Percentiles rank a stretch among this genome's conserved stretches.
Evolutionary conservation across 1,140 invertebrate genomes (phyloP).

Genomic region (Drosophila lacertosa): DNA sequence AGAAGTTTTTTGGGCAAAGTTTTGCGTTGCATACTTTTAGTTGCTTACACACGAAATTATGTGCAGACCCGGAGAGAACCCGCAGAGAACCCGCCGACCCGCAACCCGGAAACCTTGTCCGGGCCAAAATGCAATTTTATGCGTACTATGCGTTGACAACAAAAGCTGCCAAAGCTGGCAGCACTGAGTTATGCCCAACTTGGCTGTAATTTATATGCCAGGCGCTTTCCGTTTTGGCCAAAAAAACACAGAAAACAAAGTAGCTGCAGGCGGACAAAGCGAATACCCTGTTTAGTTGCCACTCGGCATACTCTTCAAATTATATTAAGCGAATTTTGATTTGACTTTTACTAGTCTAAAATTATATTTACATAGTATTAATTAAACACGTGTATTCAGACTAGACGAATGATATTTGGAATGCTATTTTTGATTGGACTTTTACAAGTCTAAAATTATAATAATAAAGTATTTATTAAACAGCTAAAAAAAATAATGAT

Average conservation of each 20-base stretch:
- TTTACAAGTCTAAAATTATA: too few species aligned
- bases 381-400: too few species aligned
- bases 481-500: too few species aligned
- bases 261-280: background rate
- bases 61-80: slow-evolving; percentile 13
- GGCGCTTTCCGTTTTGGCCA: slow-evolving; percentile 5
- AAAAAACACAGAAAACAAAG: slow-evolving; percentile 8
- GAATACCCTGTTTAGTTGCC: too few species aligned
- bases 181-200: slow-evolving; percentile 75
- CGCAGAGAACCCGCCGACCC: too few species aligned
- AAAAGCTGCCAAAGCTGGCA: slow-evolving; percentile 78
- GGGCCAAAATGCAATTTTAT: slow-evolving; percentile 78
- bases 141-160: slow-evolving; percentile 79
- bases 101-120: background rate
- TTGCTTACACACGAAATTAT: slow-evolving; percentile 68
- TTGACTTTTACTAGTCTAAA: too few species aligned
- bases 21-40: slow-evolving; percentile 58
- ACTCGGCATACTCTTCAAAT: too few species aligned
- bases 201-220: slow-evolving; percentile 76
- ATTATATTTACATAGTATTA: too few species aligned
- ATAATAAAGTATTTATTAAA: too few species aligned
- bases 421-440: too few species aligned
- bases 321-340: too few species aligned
- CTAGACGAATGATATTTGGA: too few species aligned
- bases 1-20: slow-evolving; percentile 50